phyloP scores from a whole-genome alignment of 2,113 vertebrate genomes.

The Canis aureus region DNA sequence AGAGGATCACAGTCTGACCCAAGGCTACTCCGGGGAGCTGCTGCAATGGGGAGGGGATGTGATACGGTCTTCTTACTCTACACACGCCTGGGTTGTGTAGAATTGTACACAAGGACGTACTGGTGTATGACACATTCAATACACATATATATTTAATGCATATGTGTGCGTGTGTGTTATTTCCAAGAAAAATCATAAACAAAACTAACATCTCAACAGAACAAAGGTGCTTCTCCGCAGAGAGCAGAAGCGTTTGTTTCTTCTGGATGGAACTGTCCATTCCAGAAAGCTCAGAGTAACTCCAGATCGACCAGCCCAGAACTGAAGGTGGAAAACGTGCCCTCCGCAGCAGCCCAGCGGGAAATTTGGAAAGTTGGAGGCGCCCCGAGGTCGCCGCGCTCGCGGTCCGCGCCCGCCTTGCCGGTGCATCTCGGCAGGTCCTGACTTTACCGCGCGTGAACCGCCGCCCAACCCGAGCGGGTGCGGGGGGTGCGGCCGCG shows the following conservation, averaged over 20 bases:
- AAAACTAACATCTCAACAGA: background rate
- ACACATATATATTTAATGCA: background rate
- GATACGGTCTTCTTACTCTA: background rate
- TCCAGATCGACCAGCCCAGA: background rate
- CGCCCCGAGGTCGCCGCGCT: background rate
- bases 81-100: background rate
- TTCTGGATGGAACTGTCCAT: background rate
- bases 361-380: constrained; percentile 11
- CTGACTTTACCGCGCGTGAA: background rate
- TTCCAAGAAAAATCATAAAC: background rate
- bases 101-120: background rate
- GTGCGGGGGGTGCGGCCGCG: constrained; percentile 16
- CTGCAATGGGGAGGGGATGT: background rate
- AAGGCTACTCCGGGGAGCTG: background rate
- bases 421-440: background rate
- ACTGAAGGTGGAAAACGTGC: background rate
- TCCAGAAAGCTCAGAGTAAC: background rate
- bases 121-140: background rate
- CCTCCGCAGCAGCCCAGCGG: background rate
- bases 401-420: background rate
- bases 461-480: background rate
- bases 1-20: background rate
- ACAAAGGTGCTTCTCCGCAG: constrained; percentile 61
- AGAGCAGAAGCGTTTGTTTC: background rate
- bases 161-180: too few species aligned